These are phyloP conservation scores for Okapia johnstoni DNA, from an alignment of 2,113 vertebrate species.

Conservation along the genomic window DNA sequence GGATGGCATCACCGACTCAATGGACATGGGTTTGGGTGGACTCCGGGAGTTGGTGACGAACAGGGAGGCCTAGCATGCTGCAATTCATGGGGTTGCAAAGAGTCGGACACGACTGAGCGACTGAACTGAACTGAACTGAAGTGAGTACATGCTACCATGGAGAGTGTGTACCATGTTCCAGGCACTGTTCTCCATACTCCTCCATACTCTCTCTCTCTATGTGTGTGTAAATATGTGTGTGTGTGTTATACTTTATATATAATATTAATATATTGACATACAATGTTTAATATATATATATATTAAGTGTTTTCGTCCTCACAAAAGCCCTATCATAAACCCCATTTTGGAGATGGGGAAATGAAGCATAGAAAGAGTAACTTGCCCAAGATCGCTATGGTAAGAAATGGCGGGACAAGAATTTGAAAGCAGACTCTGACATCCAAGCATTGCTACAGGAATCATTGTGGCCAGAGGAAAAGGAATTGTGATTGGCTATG, in stretches of 20 bases:
- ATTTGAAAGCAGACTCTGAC: background rate
- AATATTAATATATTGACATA: background rate
- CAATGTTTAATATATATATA: background rate
- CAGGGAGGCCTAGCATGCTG: no score
- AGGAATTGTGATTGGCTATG: background rate
- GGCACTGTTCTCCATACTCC: background rate
- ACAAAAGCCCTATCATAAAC: background rate
- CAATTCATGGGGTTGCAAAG: no score
- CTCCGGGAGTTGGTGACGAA: no score
- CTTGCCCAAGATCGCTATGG: background rate
- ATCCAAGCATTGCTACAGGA: background rate
- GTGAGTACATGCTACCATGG: background rate
- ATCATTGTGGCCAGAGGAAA: background rate
- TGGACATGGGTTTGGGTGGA: no score
- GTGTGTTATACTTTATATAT: background rate
- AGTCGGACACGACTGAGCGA: no score
- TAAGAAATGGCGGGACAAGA: background rate
- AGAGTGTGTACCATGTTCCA: background rate
- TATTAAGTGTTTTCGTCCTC: background rate
- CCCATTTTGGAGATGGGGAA: background rate
- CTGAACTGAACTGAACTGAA: no score
- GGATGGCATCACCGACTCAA: no score
- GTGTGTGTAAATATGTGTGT: background rate
- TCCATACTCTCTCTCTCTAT: background rate
- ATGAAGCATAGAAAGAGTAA: background rate